Base-by-base conservation (phyloP, 2,797 vertebrate species). In the Pseudotriccus pelzelni region DNA sequence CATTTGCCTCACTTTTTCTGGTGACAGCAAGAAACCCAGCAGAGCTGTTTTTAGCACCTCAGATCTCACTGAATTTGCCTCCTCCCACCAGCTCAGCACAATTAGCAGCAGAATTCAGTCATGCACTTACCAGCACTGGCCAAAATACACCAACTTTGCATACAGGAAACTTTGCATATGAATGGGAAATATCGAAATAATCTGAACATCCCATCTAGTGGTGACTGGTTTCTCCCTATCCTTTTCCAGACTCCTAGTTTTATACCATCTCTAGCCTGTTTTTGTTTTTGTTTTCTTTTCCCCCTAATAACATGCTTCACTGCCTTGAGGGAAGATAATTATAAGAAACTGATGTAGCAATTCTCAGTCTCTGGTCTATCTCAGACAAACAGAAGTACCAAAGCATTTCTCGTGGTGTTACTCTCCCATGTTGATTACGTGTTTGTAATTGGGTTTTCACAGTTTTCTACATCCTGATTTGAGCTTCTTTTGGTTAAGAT, bases 261-360 rank as follows among this genome's bases (percentile, higher is more conserved):
- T 56, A 59, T 59, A 89, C 30, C 25, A 84, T 44, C 52, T 76
- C 49, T 41, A 67, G 41, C 41, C 63, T 76, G 49, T 0, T 80
- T 87, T 66, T 62, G 59, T 3, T 84, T 87, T 92, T 84, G 41
- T 67, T 94, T 91, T 85, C 21, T 1, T 63, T 84, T 82, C 70
- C 43, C 2, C 1, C 7, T 5, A 75, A 78, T 67, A 44, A 70
- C 2, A 0, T 0, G 2, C 36, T 87, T 75, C 78, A 58, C 52
- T 58, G 77, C 64, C 84, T 70, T 82, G 73, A 84, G 60, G 77
- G 91, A 91, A 83, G 68, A 49, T 43, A 70, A 88, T 34, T 70
- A 43, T 67, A 73, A 90, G 63, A 95, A 92, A 53, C n/a, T 86
- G 80, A 93, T 70, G 73, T 19, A 78, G 74, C 73, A 94, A 39